Evolutionary conservation across 2,113 vertebrate genomes (phyloP), one percentile per base, ranked within the genome.

Genomic region (Pollimyrus isidori): DNA sequence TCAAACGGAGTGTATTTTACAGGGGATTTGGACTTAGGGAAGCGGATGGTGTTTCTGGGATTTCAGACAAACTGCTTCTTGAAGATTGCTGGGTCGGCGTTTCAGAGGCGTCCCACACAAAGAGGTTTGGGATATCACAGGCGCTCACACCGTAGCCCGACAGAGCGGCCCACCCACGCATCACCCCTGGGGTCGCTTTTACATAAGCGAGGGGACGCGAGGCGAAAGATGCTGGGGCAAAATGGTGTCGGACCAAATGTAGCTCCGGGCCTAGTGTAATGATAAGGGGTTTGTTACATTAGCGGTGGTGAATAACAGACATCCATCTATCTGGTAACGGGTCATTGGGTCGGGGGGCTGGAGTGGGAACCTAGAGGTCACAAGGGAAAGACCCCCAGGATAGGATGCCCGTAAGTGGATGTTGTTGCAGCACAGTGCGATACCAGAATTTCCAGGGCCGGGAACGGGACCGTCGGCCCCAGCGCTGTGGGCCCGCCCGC

Each of bases 1-100:
- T 62, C 93, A 90, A 91, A 93, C 92, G 90, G 92, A 92, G 90
- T 88, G 89, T 62, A 80, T 92, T 93, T 92, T 92, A 90, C 46
- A 21, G 88, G 0, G 86, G 82, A 86, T 89, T 90, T 90, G 89
- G 92, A 50, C 80, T 86, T 50, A 49, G 30, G 26, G 89, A 86
- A 89, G 86, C 84, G 48, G 35, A 73, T 50, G 56, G 46, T 30
- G 5, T 53, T 21, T 89, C n/a, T 89, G 42, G 82, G 56, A 23
- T 69, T 86, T 73, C 35, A 84, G 30, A 23, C 52, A 30, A 15
- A 45, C 52, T 84, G 49, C 53, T 84, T n/a, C 88, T 42, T 58
- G 39, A 58, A 89, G 76, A 62, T 45, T 85, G 80, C 56, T 4
- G 35, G 19, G 46, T 65, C 30, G n/a, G 62, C 15, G 19, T 88